Evolutionary conservation across 2,888 invertebrate genomes (phyloP).

Genomic region (Pristionchus exspectatus): DNA sequence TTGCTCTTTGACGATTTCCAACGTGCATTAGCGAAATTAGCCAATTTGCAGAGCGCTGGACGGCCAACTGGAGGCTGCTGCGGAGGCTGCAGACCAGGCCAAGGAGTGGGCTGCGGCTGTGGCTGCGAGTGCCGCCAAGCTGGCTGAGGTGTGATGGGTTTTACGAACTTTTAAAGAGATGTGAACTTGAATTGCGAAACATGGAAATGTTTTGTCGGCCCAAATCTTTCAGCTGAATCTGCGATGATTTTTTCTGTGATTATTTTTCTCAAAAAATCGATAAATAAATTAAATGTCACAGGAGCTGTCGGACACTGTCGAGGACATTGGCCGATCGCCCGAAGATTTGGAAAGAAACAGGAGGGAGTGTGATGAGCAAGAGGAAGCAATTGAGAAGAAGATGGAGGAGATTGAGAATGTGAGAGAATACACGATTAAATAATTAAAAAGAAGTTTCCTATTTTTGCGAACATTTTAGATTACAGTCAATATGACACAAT

Average conservation of each 20-base stretch:
- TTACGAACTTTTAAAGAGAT: not conserved
- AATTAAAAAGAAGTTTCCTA: no score
- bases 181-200: not conserved
- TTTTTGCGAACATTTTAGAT: no score
- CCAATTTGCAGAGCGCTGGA: not conserved
- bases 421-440: not conserved
- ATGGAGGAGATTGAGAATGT: conserved; percentile 73
- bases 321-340: conserved; percentile 65
- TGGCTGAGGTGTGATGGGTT: conserved; percentile 48
- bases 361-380: conserved; percentile 74
- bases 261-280: not conserved
- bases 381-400: conserved; percentile 67
- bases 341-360: conserved; percentile 81
- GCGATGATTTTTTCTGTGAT: no score
- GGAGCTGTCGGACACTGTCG: conserved; percentile 63
- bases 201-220: not conserved
- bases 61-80: not conserved
- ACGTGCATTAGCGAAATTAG: not conserved
- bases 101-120: conserved; percentile 30
- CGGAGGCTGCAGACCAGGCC: conserved; percentile 12
- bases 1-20: not conserved
- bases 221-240: no score
- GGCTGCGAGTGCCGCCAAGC: not conserved
- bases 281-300: not conserved
- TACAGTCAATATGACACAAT: no score